Evolutionary conservation across 1,140 invertebrate species (phyloP).

Genomic region (Platorchestia sp.): DNA sequence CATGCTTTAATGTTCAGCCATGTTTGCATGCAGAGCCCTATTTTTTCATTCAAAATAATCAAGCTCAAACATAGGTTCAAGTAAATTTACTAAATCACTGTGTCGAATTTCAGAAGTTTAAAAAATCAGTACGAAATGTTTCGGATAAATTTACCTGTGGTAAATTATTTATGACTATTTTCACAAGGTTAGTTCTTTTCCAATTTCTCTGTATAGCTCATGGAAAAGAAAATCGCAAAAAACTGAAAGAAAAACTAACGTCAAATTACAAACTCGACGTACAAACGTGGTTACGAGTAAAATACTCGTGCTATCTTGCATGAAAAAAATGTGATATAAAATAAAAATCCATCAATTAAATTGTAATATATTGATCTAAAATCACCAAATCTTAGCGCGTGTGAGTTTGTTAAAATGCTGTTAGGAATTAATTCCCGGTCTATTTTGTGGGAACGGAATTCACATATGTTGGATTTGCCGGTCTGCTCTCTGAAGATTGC

Average conservation of each 20-base stretch:
- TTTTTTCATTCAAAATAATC: no score
- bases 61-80: no score
- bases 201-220: neutral
- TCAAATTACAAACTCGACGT: no score
- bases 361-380: neutral
- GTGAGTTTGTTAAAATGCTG: neutral
- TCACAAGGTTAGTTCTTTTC: no score
- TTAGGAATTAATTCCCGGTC: neutral
- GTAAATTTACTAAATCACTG: no score
- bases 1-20: no score
- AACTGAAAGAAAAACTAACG: neutral
- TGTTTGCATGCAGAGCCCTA: no score
- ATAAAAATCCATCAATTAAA: neutral
- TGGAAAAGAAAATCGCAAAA: neutral
- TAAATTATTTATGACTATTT: no score
- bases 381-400: neutral
- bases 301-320: neutral
- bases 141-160: no score
- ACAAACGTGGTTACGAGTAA: neutral
- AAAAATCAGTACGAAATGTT: no score
- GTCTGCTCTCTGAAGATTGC: conserved; percentile 13
- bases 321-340: neutral
- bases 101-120: no score
- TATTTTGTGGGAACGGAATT: neutral
- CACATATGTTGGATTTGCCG: neutral